These are phyloP conservation scores for Chelonoidis abingdonii DNA, from an alignment of 2,113 vertebrate species.

Conservation along the genomic window DNA sequence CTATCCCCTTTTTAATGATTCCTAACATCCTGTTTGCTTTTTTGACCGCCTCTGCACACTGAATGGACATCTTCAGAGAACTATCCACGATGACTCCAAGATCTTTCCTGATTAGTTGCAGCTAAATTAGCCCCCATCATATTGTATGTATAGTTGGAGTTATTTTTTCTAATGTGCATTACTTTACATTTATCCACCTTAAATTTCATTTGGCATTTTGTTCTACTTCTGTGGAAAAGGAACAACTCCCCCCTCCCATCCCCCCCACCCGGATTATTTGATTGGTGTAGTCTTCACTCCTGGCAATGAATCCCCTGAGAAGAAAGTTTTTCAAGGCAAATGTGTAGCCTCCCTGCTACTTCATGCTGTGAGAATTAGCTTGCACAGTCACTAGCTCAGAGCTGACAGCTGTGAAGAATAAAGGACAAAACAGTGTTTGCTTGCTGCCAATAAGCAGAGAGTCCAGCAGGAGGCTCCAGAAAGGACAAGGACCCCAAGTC, in stretches of 20 bases:
- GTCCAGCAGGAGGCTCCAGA: background rate
- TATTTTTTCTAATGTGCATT: no score
- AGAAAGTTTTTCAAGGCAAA: slow-evolving; percentile 35
- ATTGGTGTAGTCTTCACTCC: background rate
- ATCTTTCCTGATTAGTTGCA: no score
- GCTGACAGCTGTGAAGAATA: slow-evolving; percentile 21
- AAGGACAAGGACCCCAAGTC: background rate
- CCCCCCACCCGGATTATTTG: background rate
- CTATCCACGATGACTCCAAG: no score
- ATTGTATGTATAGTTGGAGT: no score
- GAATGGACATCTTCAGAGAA: no score
- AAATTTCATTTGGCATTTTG: no score
- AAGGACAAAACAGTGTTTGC: background rate
- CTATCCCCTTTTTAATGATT: no score
- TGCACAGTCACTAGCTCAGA: background rate
- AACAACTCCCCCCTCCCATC: background rate
- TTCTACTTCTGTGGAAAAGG: background rate
- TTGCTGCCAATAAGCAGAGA: background rate
- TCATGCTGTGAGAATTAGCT: background rate
- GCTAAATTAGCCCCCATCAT: no score
- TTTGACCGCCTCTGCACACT: no score
- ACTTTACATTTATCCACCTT: no score
- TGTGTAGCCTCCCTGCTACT: background rate
- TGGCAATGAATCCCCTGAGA: background rate
- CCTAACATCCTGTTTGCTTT: no score